Percentiles rank a stretch among this genome's conserved stretches.
Evolutionary conservation across 1,140 invertebrate species (phyloP).

Genomic region (Euura lappo): DNA sequence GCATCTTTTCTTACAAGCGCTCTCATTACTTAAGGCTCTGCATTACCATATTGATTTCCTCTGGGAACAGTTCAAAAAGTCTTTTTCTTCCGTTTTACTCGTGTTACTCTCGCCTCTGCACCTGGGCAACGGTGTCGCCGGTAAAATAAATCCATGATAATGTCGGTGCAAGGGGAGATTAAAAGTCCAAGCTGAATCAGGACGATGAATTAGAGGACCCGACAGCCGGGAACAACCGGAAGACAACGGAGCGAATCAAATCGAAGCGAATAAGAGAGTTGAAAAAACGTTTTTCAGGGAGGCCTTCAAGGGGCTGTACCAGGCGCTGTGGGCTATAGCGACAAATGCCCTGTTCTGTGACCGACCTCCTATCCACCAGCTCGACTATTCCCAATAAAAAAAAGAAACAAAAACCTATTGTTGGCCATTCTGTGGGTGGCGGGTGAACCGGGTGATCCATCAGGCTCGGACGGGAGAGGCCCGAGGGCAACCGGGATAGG

Average conservation of each 20-base stretch:
- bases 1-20: conserved; percentile 33
- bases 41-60: conserved; percentile 54
- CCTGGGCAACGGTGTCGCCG: too few relatives aligned
- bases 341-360: conserved; percentile 43
- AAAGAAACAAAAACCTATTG: conserved; percentile 57
- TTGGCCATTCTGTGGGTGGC: conserved; percentile 57
- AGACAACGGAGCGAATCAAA: conserved; percentile 48
- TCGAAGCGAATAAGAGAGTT: conserved; percentile 25
- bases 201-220: conserved; percentile 39
- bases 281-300: conserved; percentile 16
- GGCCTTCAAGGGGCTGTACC: conserved; percentile 10
- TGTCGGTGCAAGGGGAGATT: too few relatives aligned
- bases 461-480: conserved; percentile 49
- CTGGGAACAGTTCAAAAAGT: conserved; percentile 40
- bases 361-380: conserved; percentile 38
- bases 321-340: conserved; percentile 31
- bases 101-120: too few relatives aligned
- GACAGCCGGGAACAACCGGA: conserved; percentile 41
- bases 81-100: not conserved
- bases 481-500: conserved; percentile 37
- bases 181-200: not conserved
- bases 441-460: conserved; percentile 53
- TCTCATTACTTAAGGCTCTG: conserved; percentile 46
- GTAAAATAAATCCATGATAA: too few relatives aligned
- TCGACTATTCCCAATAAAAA: conserved; percentile 45